Evolutionary conservation across 2,888 invertebrate genomes (phyloP), one percentile per base, ranked within the genome.

Genomic region (Bhutanitis thaidina): DNA sequence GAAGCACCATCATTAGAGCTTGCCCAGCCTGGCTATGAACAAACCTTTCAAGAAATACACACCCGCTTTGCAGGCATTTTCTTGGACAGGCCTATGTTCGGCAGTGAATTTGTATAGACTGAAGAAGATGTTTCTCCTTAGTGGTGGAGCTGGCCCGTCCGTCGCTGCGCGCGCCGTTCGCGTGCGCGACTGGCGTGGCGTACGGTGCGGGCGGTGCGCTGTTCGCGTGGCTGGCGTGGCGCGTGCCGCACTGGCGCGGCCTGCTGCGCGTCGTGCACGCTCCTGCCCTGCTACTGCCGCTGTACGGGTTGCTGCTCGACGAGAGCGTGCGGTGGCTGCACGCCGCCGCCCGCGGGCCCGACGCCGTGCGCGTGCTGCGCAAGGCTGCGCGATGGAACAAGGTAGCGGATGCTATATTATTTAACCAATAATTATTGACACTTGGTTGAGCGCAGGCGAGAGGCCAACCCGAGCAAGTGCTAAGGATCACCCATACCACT

Each of bases 281-380:
- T 5, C 94, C 94, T 0, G 92, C 93, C 10, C 77, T 94, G 53
- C 74, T 94, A 13, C 90, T 94, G 58, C 79, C 95, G 38, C 74
- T 91, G 9, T 94, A 94, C 73, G 91, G 92, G 65, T 91, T 93
- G 90, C 69, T 94, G 39, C 69, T 94, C 25, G 93, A 94, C 25
- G 95, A 95, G 82, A 94, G 94, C 59, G 88, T 93, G 43, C 90
- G 96, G 63, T 96, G 96, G 96, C 87, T 95, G 48, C 80, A 94
- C 45, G 92, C 92, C 9, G 91, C 92, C 49, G 91, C 92, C 1
- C 81, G 91, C 52, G 77, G 82, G 10, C 80, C 90, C 0, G 85
- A 91, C 35, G 93, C 93, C 0, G 91, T 91, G 46, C 71, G 71
- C 2, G 91, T 93, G 13, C 76, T 94, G 9, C 81, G 86, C 10